Evolutionary conservation across 2,113 vertebrate species (phyloP).

Genomic region (Petroica traversi): DNA sequence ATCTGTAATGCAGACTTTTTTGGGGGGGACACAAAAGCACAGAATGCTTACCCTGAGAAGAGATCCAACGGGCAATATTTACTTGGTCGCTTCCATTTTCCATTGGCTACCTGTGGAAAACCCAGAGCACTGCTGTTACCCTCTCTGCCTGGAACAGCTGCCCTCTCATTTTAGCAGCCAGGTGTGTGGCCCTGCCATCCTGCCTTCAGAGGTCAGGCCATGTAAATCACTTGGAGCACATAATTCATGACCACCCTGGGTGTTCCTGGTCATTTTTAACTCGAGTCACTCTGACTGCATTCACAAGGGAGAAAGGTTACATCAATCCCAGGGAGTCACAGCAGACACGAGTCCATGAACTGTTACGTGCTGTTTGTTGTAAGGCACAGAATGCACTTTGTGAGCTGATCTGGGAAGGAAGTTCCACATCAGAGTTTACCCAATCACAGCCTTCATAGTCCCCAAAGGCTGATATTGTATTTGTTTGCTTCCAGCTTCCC

Average conservation of each 20-base stretch:
- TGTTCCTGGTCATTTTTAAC: not conserved
- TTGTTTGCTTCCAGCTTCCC: constrained; percentile 27
- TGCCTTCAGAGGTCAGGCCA: not conserved
- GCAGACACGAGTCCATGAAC: not conserved
- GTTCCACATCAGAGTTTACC: not conserved
- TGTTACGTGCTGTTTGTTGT: rapidly evolving
- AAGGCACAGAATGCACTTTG: not conserved
- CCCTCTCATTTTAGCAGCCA: not conserved
- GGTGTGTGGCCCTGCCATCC: not conserved
- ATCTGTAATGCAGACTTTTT: not conserved
- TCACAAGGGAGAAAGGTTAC: not conserved
- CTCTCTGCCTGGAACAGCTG: not conserved
- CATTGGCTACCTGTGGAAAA: constrained; percentile 85
- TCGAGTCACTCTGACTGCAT: not conserved
- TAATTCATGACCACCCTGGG: not conserved
- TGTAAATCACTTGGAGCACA: not conserved
- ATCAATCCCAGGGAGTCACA: not conserved
- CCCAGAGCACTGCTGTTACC: not conserved
- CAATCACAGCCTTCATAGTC: not conserved
- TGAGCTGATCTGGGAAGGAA: not conserved
- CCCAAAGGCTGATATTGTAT: not conserved
- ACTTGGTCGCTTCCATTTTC: constrained; percentile 93
- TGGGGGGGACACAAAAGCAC: rapidly evolving
- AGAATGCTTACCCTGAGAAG: constrained; percentile 91
- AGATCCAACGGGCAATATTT: constrained; percentile 96